Conservation (phyloP, 1,140 invertebrate species). For the Andrena cerasifolii region DNA sequence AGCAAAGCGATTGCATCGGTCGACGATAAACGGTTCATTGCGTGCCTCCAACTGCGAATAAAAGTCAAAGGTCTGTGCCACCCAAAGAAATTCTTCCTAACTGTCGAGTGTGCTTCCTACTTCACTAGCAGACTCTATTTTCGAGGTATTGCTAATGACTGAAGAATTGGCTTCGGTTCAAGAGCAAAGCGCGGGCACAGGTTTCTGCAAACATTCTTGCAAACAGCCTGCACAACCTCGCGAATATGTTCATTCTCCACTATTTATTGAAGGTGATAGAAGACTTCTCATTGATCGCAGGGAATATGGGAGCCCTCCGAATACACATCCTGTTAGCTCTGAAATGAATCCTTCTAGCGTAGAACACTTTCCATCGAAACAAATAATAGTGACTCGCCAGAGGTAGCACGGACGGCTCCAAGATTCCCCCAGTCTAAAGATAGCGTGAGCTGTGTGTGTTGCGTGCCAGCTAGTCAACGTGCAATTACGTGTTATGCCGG, state of each 20-base stretch:
- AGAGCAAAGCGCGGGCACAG: not conserved
- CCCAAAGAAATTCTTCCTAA: not conserved
- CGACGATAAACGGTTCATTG: no score
- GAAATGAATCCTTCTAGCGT: not conserved
- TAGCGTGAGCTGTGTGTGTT: constrained; percentile 46
- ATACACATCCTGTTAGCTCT: not conserved
- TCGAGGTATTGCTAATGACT: constrained; percentile 2
- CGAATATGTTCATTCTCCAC: not conserved
- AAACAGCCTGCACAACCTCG: not conserved
- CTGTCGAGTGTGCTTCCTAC: not conserved
- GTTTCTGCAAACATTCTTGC: constrained; percentile 5
- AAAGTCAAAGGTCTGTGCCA: not conserved
- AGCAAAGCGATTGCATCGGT: no score
- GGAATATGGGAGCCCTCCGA: not conserved
- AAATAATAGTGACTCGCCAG: not conserved
- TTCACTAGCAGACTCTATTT: constrained; percentile 18
- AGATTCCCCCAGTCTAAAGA: constrained; percentile 55
- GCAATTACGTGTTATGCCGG: constrained; percentile 36
- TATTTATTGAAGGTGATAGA: not conserved
- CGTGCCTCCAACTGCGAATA: not conserved
- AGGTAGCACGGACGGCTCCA: not conserved
- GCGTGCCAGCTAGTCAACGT: constrained; percentile 39
- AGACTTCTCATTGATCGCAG: not conserved
- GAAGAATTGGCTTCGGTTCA: constrained; percentile 21
- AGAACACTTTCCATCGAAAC: not conserved